Base-by-base conservation (phyloP, 2,113 vertebrate species). In the Brachyhypopomus gauderio region DNA sequence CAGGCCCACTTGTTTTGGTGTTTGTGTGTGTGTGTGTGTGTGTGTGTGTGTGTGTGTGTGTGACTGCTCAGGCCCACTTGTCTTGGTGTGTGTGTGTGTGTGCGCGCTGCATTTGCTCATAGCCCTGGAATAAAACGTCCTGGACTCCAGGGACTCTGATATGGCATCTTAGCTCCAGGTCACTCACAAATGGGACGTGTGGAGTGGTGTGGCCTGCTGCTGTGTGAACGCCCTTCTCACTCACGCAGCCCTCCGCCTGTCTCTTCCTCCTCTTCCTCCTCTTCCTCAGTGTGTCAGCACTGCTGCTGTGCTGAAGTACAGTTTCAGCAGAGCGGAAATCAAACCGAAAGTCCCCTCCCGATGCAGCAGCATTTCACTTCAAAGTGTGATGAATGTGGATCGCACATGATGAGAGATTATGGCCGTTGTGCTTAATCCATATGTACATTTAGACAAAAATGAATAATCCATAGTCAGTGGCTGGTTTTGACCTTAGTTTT, bases 1-100 rank as follows among this genome's bases (percentile, higher is more conserved):
- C 83, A 23, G 16, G 84, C 75, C 80, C 81, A 76, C 85, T 79
- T 77, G 58, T 38, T 84, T 85, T 75, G 69, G 78, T 67, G 55
- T 67, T 48, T 52, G 30, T 66, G 38, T 58, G 52, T 12, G 17
- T 83, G 55, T 72, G 74, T 72, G 72, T 70, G 30, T 77, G 75
- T 74, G 56, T 70, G 81, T 76, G 73, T 75, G 75, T 78, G 3
- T 70, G 41, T 34, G 41, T 41, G 41, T 78, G 3, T 70, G 41
- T 34, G 41, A 4, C 3, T 38, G 38, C 4, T n/a, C n/a, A n/a
- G n/a, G 41, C 55, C 3, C 75, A 6, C 82, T 5, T 85, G 19
- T 84, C 55, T 34, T 6, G 1, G 36, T 38, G 38, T 38, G 38
- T 7, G 6, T 11, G 12, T 48, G n/a, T 27, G 34, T n/a, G 60